Evolutionary conservation across 1,140 invertebrate species (phyloP).

Genomic region (Pygmarrhopalites habei): DNA sequence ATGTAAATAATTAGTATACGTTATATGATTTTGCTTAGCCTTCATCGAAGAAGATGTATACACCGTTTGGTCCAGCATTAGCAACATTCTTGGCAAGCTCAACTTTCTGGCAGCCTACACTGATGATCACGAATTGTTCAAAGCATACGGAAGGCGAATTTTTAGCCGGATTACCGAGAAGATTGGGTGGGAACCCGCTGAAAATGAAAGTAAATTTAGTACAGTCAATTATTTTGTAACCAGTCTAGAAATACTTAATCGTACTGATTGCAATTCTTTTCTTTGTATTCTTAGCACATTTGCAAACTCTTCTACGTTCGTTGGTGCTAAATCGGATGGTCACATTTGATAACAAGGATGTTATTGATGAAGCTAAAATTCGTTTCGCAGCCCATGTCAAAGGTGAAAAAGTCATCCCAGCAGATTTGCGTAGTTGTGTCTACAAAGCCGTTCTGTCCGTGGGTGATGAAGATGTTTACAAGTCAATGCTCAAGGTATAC

Average conservation of each 20-base stretch:
- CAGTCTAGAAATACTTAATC: not conserved
- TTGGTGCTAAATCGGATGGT: conserved; percentile 75
- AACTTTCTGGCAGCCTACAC: conserved; percentile 68
- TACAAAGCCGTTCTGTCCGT: conserved; percentile 72
- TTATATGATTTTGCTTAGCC: conserved; percentile 51
- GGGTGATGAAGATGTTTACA: conserved; percentile 61
- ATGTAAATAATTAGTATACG: too few relatives aligned
- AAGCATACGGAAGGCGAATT: conserved; percentile 62
- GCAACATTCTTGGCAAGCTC: conserved; percentile 68
- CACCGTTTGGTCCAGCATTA: conserved; percentile 83
- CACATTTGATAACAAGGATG: conserved; percentile 64
- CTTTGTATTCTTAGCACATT: conserved; percentile 53
- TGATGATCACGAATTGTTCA: conserved; percentile 58
- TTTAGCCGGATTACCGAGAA: conserved; percentile 60
- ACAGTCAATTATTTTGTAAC: too few relatives aligned
- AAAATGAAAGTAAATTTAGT: conserved; percentile 57
- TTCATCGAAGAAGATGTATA: conserved; percentile 82
- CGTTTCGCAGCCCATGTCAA: conserved; percentile 64
- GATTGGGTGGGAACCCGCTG: conserved; percentile 69
- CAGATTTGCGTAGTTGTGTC: conserved; percentile 78
- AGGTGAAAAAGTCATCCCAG: conserved; percentile 59
- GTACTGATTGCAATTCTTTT: not conserved
- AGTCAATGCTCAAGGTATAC: conserved; percentile 65
- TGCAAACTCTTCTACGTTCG: conserved; percentile 74
- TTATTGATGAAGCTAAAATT: conserved; percentile 61